Evolutionary conservation across 2,888 invertebrate species (phyloP).

Genomic region (Penaeus monodon): DNA sequence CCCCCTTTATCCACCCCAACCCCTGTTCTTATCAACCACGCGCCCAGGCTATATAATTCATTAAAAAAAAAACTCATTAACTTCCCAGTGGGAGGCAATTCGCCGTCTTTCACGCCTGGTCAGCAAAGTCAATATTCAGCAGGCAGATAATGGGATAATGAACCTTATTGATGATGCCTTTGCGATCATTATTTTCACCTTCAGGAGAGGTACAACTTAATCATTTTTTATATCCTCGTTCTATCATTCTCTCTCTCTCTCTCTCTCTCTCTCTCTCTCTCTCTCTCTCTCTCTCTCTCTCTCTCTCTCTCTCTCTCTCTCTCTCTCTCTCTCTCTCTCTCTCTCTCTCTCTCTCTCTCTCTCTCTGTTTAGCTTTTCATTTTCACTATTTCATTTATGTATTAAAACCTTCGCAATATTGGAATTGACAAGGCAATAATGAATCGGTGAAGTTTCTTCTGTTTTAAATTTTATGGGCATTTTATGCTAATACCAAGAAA

Average conservation of each 20-base stretch:
- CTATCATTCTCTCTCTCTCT: background rate
- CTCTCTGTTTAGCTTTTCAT: background rate
- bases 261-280: background rate
- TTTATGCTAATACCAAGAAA: no score
- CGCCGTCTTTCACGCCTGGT: no score
- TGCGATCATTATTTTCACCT: background rate
- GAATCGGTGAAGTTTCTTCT: no score
- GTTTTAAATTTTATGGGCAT: no score
- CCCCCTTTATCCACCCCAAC: background rate
- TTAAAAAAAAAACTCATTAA: background rate
- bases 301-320: slow-evolving; percentile 1
- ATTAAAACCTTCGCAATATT: no score
- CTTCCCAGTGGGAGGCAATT: background rate
- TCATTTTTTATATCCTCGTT: background rate
- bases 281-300: slow-evolving; percentile 3
- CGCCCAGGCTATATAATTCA: background rate
- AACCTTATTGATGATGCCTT: background rate
- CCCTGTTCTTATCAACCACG: background rate
- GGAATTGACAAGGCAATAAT: no score
- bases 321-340: background rate
- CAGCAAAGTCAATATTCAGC: no score
- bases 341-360: background rate
- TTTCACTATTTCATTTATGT: background rate
- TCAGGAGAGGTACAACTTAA: background rate
- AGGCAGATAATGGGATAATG: no score